These are phyloP conservation scores for Sinella curviseta DNA, from an alignment of 1,140 invertebrate species.

Conservation along the genomic window DNA sequence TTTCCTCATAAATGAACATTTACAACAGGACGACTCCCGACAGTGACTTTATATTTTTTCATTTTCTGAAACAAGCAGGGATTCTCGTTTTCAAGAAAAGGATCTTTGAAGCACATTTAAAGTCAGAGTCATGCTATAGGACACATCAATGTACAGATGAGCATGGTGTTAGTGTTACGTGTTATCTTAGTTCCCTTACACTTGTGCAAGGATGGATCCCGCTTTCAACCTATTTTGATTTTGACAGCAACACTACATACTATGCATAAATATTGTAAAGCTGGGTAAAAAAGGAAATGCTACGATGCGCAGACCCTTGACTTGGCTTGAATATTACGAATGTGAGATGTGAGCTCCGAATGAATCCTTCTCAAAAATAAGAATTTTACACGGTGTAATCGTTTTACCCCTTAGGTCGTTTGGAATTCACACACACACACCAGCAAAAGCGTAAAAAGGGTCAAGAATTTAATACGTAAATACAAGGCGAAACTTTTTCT, in stretches of 20 bases:
- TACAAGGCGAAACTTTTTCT: not conserved
- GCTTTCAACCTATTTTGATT: not conserved
- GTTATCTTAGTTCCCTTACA: too few relatives aligned
- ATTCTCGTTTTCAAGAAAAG: too few relatives aligned
- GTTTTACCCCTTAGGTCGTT: constrained; percentile 33
- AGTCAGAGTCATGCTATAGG: too few relatives aligned
- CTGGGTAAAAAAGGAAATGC: not conserved
- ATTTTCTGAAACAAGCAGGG: too few relatives aligned
- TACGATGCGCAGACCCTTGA: not conserved
- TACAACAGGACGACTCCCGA: too few relatives aligned
- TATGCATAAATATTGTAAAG: not conserved
- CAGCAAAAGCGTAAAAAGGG: constrained; percentile 48
- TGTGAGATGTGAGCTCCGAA: not conserved
- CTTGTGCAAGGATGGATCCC: too few relatives aligned
- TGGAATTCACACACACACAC: constrained; percentile 43
- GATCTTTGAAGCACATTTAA: too few relatives aligned
- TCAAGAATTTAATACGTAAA: constrained; percentile 27
- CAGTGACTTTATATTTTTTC: too few relatives aligned
- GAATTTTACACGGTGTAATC: not conserved
- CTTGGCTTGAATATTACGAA: not conserved
- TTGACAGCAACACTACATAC: not conserved
- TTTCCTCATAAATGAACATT: too few relatives aligned
- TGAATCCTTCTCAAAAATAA: not conserved
- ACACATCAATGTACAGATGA: too few relatives aligned
- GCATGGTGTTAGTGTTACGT: too few relatives aligned